Percentiles rank a stretch among this genome's conserved stretches.
These are phyloP conservation scores for Vidua chalybeata DNA, from an alignment of 2,113 vertebrate genomes.

Conservation along the genomic window DNA sequence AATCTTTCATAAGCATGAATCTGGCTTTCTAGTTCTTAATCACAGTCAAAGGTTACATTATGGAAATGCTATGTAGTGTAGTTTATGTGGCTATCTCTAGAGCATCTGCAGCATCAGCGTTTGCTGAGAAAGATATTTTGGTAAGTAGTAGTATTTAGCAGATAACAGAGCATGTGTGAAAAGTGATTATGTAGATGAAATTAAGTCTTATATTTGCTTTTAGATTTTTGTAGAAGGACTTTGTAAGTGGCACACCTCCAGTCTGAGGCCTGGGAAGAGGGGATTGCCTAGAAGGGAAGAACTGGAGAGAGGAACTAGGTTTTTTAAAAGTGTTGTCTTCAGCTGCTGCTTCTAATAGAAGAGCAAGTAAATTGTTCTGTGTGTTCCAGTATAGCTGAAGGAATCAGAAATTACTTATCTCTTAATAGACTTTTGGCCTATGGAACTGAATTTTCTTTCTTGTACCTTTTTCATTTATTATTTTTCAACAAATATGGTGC, in stretches of 20 bases:
- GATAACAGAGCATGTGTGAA: not conserved
- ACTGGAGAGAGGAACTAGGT: no score
- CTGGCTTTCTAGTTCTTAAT: not conserved
- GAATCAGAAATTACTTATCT: not conserved
- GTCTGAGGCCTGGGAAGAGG: not conserved
- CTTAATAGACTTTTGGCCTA: not conserved
- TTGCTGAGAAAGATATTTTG: not conserved
- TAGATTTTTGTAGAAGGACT: not conserved
- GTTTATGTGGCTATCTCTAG: not conserved
- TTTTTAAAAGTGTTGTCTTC: not conserved
- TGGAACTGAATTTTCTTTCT: not conserved
- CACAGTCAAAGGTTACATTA: not conserved
- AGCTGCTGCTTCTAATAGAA: not conserved
- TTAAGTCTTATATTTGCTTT: not conserved
- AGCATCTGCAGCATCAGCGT: not conserved
- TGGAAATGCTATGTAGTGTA: rapidly evolving
- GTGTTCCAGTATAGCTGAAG: not conserved
- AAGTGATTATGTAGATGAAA: not conserved
- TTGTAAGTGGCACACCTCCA: not conserved
- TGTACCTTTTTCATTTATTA: not conserved
- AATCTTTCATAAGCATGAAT: not conserved
- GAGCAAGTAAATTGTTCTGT: not conserved
- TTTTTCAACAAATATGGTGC: not conserved
- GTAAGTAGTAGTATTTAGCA: not conserved
- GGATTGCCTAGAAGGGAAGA: not conserved